Evolutionary conservation across 1,140 invertebrate genomes (phyloP).

Genomic region (Halictus rubicundus): DNA sequence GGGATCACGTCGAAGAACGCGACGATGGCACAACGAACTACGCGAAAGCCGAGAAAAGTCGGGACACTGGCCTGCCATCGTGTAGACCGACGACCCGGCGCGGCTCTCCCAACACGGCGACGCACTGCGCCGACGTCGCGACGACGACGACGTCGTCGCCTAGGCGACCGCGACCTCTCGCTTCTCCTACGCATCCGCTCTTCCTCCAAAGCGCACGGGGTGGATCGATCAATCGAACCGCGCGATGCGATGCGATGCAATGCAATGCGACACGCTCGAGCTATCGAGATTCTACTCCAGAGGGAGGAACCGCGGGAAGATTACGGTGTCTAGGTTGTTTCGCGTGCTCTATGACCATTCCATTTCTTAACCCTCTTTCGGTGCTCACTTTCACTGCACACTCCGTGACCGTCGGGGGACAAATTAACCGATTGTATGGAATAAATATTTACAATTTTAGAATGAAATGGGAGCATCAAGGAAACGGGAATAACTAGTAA

Average conservation of each 20-base stretch:
- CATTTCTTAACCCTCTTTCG: neutral
- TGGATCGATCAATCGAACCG: conserved; percentile 71
- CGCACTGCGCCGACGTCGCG: conserved; percentile 64
- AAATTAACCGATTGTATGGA: too few species aligned
- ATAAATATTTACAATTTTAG: too few species aligned
- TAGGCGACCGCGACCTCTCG: conserved; percentile 66
- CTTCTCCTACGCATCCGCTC: conserved; percentile 26
- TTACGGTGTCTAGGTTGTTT: too few species aligned
- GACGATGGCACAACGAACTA: conserved; percentile 19
- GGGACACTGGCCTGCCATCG: conserved; percentile 68
- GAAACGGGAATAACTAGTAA: too few species aligned
- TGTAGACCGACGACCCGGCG: conserved; percentile 65
- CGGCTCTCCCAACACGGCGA: conserved; percentile 55
- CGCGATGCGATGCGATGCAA: too few species aligned
- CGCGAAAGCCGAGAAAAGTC: conserved; percentile 70
- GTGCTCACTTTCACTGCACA: too few species aligned
- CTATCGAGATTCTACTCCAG: conserved; percentile 40
- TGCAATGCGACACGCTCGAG: neutral
- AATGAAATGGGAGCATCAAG: too few species aligned
- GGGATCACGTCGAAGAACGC: neutral
- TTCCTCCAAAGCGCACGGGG: conserved; percentile 1
- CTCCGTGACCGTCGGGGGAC: too few species aligned
- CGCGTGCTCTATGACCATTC: neutral
- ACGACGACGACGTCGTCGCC: conserved; percentile 68
- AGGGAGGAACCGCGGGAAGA: neutral